phyloP scores from a whole-genome alignment of 2,888 invertebrate species.

The Crioceris asparagi region DNA sequence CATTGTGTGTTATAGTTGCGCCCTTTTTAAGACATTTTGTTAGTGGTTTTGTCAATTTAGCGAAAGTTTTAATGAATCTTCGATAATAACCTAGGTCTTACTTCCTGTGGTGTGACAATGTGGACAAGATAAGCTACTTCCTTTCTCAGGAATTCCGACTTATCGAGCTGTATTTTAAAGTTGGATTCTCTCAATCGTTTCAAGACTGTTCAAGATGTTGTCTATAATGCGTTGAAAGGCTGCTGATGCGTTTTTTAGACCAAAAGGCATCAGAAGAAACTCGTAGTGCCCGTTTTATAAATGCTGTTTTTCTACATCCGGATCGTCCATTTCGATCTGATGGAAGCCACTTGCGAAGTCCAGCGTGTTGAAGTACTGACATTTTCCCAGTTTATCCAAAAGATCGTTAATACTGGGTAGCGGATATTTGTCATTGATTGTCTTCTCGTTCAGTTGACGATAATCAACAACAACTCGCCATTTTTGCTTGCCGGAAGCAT shows the following conservation, averaged over 20 bases:
- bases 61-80: slow-evolving; percentile 15
- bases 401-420: slow-evolving; percentile 17
- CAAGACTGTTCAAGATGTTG: slow-evolving; percentile 15
- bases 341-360: slow-evolving; percentile 17
- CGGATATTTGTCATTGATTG: slow-evolving; percentile 15
- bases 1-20: slow-evolving; percentile 10
- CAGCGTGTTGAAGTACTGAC: slow-evolving; percentile 14
- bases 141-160: slow-evolving; percentile 16
- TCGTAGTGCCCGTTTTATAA: slow-evolving; percentile 15
- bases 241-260: slow-evolving; percentile 20
- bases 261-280: slow-evolving; percentile 21
- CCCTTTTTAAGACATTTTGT: slow-evolving; percentile 15
- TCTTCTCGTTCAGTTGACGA: slow-evolving; percentile 14
- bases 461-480: slow-evolving; percentile 18
- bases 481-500: slow-evolving; percentile 16
- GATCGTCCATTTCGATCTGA: slow-evolving; percentile 15
- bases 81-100: slow-evolving; percentile 16
- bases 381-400: slow-evolving; percentile 13
- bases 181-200: slow-evolving; percentile 13
- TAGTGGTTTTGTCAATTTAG: slow-evolving; percentile 16
- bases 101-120: slow-evolving; percentile 6
- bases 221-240: slow-evolving; percentile 23
- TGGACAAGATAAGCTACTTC: slow-evolving; percentile 15
- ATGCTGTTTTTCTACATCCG: slow-evolving; percentile 6
- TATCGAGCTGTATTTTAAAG: slow-evolving; percentile 18